Conservation (phyloP, 2,888 invertebrate genomes). For the Stenolophus ochropezus region DNA sequence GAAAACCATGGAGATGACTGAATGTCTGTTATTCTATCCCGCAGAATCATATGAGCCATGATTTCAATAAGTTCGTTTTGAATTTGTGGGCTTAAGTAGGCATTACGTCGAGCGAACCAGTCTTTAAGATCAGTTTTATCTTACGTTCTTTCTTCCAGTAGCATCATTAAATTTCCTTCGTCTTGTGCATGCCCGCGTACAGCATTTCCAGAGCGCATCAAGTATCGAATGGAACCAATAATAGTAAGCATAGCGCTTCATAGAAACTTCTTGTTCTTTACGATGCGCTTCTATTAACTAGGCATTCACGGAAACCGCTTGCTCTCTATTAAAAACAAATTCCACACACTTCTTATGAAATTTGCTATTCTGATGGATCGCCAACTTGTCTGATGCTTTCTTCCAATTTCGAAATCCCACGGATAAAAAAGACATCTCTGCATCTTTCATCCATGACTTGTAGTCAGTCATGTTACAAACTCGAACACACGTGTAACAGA, state of each 20-base stretch:
- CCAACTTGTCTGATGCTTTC: background rate
- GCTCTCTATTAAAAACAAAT: constrained; percentile 7
- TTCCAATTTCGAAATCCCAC: constrained; percentile 19
- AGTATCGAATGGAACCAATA: constrained; percentile 1
- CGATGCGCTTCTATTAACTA: constrained; percentile 7
- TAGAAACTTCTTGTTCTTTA: constrained; percentile 7
- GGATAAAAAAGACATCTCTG: constrained; percentile 9
- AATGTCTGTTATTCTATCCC: constrained; percentile 12
- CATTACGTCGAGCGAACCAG: background rate
- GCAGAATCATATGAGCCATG: constrained; percentile 9
- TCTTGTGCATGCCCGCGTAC: constrained; percentile 6
- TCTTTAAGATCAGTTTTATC: background rate
- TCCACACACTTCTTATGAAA: background rate
- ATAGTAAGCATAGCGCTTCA: constrained; percentile 16
- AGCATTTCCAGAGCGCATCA: constrained; percentile 12
- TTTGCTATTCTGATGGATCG: constrained; percentile 1
- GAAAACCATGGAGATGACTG: constrained; percentile 22
- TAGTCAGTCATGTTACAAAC: constrained; percentile 9
- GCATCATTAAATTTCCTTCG: background rate
- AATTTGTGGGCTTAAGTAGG: constrained; percentile 16
- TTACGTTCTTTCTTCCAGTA: constrained; percentile 13
- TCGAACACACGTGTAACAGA: constrained; percentile 14
- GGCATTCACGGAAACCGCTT: background rate
- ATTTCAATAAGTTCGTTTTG: constrained; percentile 1
- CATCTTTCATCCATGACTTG: background rate